Evolutionary conservation across 1,140 invertebrate species (phyloP), one percentile per base, ranked within the genome.

Genomic region (Drosophila parabipectinata): DNA sequence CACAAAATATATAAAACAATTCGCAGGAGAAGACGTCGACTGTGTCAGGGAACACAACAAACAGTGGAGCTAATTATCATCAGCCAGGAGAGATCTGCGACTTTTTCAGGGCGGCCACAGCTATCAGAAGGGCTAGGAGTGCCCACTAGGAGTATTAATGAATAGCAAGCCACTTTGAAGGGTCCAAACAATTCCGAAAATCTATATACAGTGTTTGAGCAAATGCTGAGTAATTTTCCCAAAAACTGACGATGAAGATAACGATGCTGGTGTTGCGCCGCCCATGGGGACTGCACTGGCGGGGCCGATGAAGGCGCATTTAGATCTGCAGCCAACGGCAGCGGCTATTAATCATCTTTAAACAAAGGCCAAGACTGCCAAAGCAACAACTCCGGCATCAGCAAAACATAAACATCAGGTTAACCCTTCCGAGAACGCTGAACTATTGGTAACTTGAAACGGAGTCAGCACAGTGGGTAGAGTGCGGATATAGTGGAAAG

Each of bases 341-440:
- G 82, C 83, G 83, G 83, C 83, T 88, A 87, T 87, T 87, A 88
- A 87, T 87, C 83, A 87, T 87, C 83, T 88, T 87, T 87, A 88
- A 79, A 87, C 82, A 87, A 87, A 83, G 79, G 83, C 76, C 79
- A 79, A 59, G 78, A 39, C 60, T 54, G 51, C 74, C 59, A 5
- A 60, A 59, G n/a, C 74, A 84, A 41, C 72, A 51, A 44, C 79
- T 55, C 34, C 52, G 9, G 30, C 68, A 68, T 44, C 63, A 79
- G 69, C 82, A 72, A 88, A 88, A 88, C 82, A 88, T 82, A 88
- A 87, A 87, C 83, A 88, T 73, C 82, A 82, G 82, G 83, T 87
- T 88, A 82, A 87, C 82, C 82, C 82, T 72, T 88, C 79, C 81
- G 81, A 68, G 73, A 51, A 68, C 63, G 44, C 72, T 62, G 72